A percentile compares a stretch with the other conserved stretches of the same genome.
Conservation (phyloP, 2,888 invertebrate genomes). For the Agrilus mali region DNA sequence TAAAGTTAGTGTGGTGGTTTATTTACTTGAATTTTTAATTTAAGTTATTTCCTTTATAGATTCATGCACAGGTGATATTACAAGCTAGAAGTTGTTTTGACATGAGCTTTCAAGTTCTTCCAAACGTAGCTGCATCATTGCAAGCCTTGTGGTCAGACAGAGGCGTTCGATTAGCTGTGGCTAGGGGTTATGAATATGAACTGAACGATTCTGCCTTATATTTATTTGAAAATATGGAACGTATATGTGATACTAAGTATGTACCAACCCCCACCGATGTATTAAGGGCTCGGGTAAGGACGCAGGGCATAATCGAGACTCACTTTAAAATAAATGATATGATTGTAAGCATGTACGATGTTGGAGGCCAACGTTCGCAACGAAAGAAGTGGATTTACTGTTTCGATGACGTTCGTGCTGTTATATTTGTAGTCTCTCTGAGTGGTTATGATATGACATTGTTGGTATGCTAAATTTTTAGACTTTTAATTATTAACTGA, state of each 20-base stretch:
- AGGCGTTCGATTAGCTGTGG: slow-evolving; percentile 48
- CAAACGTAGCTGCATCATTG: slow-evolving; percentile 39
- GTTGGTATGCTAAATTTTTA: slow-evolving; percentile 25
- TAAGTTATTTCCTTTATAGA: slow-evolving; percentile 21
- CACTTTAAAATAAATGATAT: slow-evolving; percentile 48
- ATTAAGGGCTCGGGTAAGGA: slow-evolving; percentile 46
- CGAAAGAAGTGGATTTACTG: slow-evolving; percentile 55
- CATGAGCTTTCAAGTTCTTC: slow-evolving; percentile 40
- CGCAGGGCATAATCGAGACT: slow-evolving; percentile 54
- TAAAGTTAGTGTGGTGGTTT: slow-evolving; percentile 28
- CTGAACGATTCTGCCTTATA: slow-evolving; percentile 53
- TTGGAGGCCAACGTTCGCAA: slow-evolving; percentile 53
- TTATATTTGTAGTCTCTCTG: slow-evolving; percentile 49
- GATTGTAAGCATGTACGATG: slow-evolving; percentile 49
- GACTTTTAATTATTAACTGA: background rate
- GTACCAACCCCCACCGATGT: slow-evolving; percentile 52
- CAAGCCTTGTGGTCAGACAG: slow-evolving; percentile 49
- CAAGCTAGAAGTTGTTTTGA: slow-evolving; percentile 41
- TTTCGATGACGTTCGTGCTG: slow-evolving; percentile 51
- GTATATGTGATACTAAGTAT: slow-evolving; percentile 49
- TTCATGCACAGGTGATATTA: slow-evolving; percentile 39
- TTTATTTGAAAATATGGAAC: slow-evolving; percentile 54
- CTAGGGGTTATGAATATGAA: slow-evolving; percentile 54
- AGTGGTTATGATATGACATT: slow-evolving; percentile 56
- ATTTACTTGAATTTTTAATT: background rate